Conservation (phyloP, 1,140 invertebrate species). For the Galendromus occidentalis region DNA sequence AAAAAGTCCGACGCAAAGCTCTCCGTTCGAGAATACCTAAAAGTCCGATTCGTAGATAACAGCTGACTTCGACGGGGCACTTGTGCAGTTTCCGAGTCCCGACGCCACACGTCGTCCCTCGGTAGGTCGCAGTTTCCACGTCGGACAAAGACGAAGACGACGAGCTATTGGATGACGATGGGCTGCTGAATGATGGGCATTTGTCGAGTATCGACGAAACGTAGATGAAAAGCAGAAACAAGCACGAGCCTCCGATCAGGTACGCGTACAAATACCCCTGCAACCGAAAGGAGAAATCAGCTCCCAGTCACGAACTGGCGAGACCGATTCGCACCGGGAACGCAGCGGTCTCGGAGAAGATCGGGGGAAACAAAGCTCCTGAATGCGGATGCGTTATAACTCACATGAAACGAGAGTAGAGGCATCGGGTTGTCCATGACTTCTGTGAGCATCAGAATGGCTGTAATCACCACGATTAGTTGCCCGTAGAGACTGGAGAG, state of each 20-base stretch:
- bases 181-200: constrained; percentile 25
- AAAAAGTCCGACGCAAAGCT: neutral
- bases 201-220: constrained; percentile 39
- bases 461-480: constrained; percentile 36
- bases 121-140: constrained; percentile 12
- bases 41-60: constrained; percentile 44
- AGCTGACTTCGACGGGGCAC: constrained; percentile 36
- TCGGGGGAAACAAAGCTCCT: neutral
- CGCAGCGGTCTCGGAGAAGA: neutral
- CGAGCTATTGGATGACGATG: neutral
- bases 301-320: no score
- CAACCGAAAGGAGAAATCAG: no score
- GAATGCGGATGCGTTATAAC: neutral
- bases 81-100: constrained; percentile 34
- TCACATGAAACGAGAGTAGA: constrained; percentile 40
- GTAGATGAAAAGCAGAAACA: constrained; percentile 43
- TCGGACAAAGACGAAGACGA: constrained; percentile 14
- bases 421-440: constrained; percentile 38
- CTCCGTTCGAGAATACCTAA: constrained; percentile 29
- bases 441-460: constrained; percentile 38
- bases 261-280: constrained; percentile 44
- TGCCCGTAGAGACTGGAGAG: constrained; percentile 37
- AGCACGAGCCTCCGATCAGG: constrained; percentile 40
- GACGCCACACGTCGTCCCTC: constrained; percentile 31
- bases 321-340: neutral